These are phyloP conservation scores for Callyntrura sp. DNA, from an alignment of 2,888 invertebrate genomes.

Conservation along the genomic window DNA sequence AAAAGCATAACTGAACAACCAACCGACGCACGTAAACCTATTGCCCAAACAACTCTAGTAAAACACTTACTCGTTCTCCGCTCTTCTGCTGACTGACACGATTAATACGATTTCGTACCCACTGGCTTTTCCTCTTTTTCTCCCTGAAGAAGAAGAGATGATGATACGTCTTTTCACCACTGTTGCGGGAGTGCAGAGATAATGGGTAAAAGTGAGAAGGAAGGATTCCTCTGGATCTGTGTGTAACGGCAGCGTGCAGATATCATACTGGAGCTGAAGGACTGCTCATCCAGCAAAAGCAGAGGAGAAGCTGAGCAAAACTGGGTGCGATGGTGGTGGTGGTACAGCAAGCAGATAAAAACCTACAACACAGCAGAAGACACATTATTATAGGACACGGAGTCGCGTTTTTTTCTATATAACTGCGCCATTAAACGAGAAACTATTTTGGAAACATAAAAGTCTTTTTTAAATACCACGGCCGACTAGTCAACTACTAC, in stretches of 20 bases:
- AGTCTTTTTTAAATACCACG: conserved; percentile 24
- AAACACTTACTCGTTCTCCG: conserved; percentile 38
- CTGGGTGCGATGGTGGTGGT: not conserved
- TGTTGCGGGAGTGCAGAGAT: conserved; percentile 24
- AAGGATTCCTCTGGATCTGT: not conserved
- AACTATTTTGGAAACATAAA: conserved; percentile 50
- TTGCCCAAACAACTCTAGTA: not conserved
- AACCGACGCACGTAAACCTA: conserved; percentile 14
- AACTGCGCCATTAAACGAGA: conserved; percentile 51
- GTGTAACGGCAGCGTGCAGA: conserved; percentile 60
- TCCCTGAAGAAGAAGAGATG: conserved; percentile 31
- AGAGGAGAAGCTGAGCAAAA: not conserved
- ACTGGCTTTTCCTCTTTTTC: conserved; percentile 41
- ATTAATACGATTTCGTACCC: conserved; percentile 64
- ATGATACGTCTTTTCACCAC: conserved; percentile 44
- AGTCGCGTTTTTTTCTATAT: not conserved
- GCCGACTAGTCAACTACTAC: conserved; percentile 2
- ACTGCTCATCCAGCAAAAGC: conserved; percentile 45
- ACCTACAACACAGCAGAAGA: conserved; percentile 36
- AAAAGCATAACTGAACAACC: conserved; percentile 12
- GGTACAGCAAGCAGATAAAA: conserved; percentile 4
- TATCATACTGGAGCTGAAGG: conserved; percentile 49
- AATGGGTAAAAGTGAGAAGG: conserved; percentile 66
- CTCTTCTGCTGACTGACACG: conserved; percentile 64
- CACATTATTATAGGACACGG: not conserved